phyloP scores from a whole-genome alignment of 2,888 invertebrate species.

The Clanis bilineata region DNA sequence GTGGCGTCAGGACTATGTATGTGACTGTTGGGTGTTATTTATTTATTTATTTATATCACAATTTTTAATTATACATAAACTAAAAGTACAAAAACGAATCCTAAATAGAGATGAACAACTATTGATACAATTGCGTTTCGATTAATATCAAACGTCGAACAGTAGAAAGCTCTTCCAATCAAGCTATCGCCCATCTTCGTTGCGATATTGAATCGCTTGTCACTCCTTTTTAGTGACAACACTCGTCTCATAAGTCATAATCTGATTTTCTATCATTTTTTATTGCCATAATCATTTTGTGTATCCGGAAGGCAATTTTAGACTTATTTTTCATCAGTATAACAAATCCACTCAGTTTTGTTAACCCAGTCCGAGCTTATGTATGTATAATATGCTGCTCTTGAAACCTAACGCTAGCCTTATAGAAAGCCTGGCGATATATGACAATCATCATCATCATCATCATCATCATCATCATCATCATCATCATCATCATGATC shows the following conservation, averaged over 20 bases:
- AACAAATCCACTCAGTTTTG: no score
- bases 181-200: slow-evolving; percentile 8
- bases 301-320: background rate
- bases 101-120: background rate
- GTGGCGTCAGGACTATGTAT: no score
- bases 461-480: no score
- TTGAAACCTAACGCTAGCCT: no score
- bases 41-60: no score
- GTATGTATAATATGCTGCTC: no score
- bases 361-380: no score
- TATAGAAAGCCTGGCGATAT: no score
- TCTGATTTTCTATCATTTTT: background rate
- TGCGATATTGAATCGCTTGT: background rate
- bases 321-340: no score
- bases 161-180: slow-evolving; percentile 3
- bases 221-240: slow-evolving; percentile 5
- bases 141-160: background rate
- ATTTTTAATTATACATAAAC: background rate
- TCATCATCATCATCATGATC: no score
- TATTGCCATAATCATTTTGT: background rate
- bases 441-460: no score
- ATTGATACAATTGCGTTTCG: background rate
- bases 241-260: background rate
- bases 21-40: no score
- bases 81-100: background rate